Conservation (phyloP, 2,113 vertebrate species). For the Chrysemys picta region DNA sequence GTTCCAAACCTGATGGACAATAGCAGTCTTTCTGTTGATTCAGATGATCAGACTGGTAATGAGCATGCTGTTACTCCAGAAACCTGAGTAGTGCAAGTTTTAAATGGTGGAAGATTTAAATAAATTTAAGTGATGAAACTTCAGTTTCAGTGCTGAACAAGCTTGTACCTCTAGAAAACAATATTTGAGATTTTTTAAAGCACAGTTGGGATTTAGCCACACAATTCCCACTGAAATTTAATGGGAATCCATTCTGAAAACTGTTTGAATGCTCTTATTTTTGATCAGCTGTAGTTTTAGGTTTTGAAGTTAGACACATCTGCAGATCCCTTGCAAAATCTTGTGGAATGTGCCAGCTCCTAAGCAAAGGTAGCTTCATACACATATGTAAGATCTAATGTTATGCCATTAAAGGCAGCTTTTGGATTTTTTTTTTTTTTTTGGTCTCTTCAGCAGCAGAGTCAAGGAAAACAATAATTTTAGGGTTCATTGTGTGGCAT, state of each 20-base stretch:
- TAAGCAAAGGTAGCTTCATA: not conserved
- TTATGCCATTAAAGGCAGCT: not conserved
- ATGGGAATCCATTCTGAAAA: not conserved
- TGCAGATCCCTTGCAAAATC: not conserved
- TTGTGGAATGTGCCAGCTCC: not conserved
- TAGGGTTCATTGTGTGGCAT: not conserved
- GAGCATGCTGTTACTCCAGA: not conserved
- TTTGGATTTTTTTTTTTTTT: not conserved
- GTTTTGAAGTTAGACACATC: no score
- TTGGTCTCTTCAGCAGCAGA: not conserved
- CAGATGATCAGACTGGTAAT: not conserved
- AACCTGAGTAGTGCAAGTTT: not conserved
- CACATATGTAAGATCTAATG: not conserved
- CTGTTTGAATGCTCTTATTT: no score
- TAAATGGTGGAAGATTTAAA: no score
- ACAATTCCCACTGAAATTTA: not conserved
- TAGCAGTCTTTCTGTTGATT: not conserved
- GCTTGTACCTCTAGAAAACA: not conserved
- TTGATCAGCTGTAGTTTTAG: no score
- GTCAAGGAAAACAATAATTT: not conserved
- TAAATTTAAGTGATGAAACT: no score
- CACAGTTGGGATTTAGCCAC: not conserved
- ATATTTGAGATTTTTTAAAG: not conserved
- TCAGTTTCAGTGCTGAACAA: not conserved
- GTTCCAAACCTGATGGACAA: not conserved